phyloP scores from a whole-genome alignment of 2,888 invertebrate genomes.

The Spodoptera picta region DNA sequence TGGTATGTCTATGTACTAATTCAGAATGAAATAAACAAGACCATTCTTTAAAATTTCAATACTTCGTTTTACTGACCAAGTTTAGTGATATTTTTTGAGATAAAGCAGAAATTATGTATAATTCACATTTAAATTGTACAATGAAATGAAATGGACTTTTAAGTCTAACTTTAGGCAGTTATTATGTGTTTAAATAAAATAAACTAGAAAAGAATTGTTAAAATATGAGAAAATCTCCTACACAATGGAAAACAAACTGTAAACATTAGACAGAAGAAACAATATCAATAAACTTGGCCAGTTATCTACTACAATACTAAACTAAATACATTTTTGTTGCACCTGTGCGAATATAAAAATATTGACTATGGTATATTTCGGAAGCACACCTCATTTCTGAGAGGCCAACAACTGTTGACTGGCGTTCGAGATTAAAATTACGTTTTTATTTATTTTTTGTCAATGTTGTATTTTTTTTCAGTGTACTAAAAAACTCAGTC shows the following conservation, averaged over 20 bases:
- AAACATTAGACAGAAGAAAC: neutral
- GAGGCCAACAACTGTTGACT: conserved; percentile 13
- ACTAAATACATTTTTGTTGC: conserved; percentile 77
- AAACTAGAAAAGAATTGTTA: too few relatives aligned
- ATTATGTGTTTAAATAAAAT: too few relatives aligned
- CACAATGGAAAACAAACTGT: neutral
- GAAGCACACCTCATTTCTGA: conserved; percentile 45
- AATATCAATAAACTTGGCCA: conserved; percentile 32
- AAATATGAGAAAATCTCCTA: neutral
- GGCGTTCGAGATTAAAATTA: conserved; percentile 8
- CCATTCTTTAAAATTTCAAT: conserved; percentile 41
- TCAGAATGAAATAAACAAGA: conserved; percentile 48
- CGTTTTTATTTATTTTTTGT: neutral
- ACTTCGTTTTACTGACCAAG: conserved; percentile 40
- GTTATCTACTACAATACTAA: conserved; percentile 63
- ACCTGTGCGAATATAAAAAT: conserved; percentile 81
- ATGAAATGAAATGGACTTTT: too few relatives aligned
- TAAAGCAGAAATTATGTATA: neutral
- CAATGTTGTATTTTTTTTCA: too few relatives aligned
- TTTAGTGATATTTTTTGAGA: conserved; percentile 17
- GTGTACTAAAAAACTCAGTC: too few relatives aligned
- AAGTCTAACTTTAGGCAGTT: neutral
- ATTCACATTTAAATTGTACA: too few relatives aligned
- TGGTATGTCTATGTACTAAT: conserved; percentile 53
- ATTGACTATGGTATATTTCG: conserved; percentile 68